Base-by-base conservation (phyloP, 2,888 invertebrate genomes). In the Ectemnius continuus region DNA sequence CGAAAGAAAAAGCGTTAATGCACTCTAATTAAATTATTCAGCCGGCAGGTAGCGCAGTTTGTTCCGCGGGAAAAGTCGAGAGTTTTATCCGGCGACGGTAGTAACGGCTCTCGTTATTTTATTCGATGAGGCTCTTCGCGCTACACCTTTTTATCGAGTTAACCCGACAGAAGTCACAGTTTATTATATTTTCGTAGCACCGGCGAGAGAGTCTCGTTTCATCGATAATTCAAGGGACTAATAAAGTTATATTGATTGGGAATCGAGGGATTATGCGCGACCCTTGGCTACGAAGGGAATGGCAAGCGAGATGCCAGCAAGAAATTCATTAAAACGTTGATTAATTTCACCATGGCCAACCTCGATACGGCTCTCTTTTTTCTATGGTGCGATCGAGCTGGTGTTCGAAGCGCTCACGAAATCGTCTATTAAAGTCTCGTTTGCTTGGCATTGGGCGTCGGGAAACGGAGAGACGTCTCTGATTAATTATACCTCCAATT, bases 261-360 rank as follows among this genome's bases (percentile, higher is more conserved):
- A 36, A 36, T 8, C 26, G 52, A 11, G 23, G 48, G 26, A 28
- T 46, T 52, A 68, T 60, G 61, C 63, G 68, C 56, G 45, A 6
- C n/a, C 5, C 13, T 45, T 56, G 46, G 46, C 59, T 46, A 46
- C 46, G 61, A 45, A 45, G 59, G 58, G 36, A 47, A 52, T 23
- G n/a, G 47, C 23, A 3, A 23, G n/a, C 46, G 46, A 8, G 28
- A 3, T 36, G 36, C 20, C 6, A 46, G 61, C 56, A 66, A 68
- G 67, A 70, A 78, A 83, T 82, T 78, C 74, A 80, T 82, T 82
- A 76, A 79, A 78, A 75, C 67, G 62, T 62, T 70, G 79, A 78
- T 79, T 80, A 79, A 79, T 77, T 79, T 75, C 64, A 57, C 47
- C 63, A 64, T 66, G 46, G 66, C 70, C 36, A 36, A 36, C 67